Conservation (phyloP, 2,797 vertebrate genomes). For the Alcedo atthis region DNA sequence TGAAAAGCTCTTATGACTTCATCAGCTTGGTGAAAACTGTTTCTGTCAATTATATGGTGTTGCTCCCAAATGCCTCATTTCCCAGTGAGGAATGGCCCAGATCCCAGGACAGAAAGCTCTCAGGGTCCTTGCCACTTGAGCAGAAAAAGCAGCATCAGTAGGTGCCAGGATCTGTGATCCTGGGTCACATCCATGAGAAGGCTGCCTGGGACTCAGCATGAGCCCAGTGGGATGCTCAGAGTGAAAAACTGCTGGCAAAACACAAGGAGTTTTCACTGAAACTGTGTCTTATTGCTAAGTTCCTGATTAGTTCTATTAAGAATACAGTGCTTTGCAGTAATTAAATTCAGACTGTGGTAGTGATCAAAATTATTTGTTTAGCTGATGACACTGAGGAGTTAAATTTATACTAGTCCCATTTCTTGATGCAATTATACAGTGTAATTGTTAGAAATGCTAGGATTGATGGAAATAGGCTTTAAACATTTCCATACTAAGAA, state of each 20-base stretch:
- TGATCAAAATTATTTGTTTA: background rate
- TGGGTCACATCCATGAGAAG: background rate
- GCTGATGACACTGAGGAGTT: background rate
- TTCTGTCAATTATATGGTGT: background rate
- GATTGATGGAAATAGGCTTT: background rate
- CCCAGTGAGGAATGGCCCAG: conserved; percentile 26
- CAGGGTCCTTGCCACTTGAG: conserved; percentile 17
- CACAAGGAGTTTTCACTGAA: background rate
- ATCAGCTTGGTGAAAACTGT: background rate
- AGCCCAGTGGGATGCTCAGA: background rate
- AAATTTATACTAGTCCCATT: background rate
- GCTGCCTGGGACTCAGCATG: background rate
- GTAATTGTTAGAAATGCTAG: background rate
- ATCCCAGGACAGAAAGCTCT: conserved; percentile 14
- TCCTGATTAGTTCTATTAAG: background rate
- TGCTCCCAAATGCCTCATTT: conserved; percentile 20
- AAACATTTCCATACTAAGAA: background rate
- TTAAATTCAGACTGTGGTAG: background rate
- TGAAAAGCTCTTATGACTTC: background rate
- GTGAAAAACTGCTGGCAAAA: conserved; percentile 11
- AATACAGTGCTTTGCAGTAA: background rate
- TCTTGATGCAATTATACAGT: background rate
- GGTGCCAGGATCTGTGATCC: background rate
- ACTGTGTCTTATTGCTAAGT: background rate
- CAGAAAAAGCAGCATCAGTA: background rate